These are phyloP conservation scores for Homarus gammarus DNA, from an alignment of 2,888 invertebrate species.

Conservation along the genomic window DNA sequence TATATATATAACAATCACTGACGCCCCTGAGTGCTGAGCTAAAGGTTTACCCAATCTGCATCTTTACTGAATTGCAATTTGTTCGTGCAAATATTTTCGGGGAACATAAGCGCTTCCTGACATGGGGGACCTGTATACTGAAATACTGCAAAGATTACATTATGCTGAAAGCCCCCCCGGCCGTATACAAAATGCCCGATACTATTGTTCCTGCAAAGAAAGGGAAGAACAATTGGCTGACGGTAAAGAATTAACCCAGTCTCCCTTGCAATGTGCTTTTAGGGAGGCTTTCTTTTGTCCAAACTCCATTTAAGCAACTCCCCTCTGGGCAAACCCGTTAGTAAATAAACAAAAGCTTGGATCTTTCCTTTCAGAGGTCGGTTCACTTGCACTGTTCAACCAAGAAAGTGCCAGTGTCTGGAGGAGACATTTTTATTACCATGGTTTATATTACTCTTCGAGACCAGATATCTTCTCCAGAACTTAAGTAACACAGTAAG, in stretches of 20 bases:
- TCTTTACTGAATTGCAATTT: too few species aligned
- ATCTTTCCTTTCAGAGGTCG: slow-evolving; percentile 1
- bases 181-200: slow-evolving; percentile 5
- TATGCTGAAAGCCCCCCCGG: not conserved
- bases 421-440: not conserved
- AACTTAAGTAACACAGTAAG: too few species aligned
- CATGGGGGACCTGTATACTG: not conserved
- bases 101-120: not conserved
- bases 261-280: slow-evolving; percentile 8
- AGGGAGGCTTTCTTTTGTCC: slow-evolving; percentile 1
- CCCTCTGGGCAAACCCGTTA: not conserved
- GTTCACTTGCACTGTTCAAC: not conserved
- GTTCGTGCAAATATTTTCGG: not conserved
- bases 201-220: not conserved
- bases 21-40: too few species aligned
- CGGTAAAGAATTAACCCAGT: slow-evolving; percentile 5
- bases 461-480: not conserved
- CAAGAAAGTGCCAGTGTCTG: not conserved
- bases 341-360: slow-evolving; percentile 1
- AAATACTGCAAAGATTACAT: slow-evolving; percentile 4
- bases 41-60: too few species aligned
- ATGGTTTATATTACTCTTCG: not conserved
- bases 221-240: slow-evolving; percentile 1
- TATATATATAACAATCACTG: too few species aligned
- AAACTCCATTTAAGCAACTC: slow-evolving; percentile 4